A percentile compares a stretch with the other conserved stretches of the same genome.
phyloP scores from a whole-genome alignment of 2,888 invertebrate genomes.

The Heliconius ethilla region DNA sequence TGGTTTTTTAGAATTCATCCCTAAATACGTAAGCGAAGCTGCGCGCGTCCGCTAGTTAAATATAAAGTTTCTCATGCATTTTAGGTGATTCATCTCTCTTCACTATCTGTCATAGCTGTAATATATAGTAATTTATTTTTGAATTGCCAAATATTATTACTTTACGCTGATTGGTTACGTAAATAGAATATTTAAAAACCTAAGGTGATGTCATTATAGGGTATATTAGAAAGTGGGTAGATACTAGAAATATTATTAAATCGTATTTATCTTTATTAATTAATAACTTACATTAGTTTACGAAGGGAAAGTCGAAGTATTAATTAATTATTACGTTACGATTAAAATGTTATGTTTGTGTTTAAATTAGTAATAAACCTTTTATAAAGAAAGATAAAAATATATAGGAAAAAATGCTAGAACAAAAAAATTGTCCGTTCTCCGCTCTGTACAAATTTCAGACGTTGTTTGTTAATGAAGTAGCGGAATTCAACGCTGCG shows the following conservation, averaged over 20 bases:
- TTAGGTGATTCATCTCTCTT: neutral
- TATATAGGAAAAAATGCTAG: neutral
- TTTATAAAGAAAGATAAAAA: neutral
- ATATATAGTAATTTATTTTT: neutral
- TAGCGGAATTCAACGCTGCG: too few species aligned
- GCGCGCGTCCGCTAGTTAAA: too few species aligned
- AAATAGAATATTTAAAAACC: neutral
- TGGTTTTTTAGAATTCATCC: too few species aligned
- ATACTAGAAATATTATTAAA: neutral
- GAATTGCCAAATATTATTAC: conserved; percentile 7
- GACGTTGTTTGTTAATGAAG: too few species aligned
- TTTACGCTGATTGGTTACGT: conserved; percentile 3
- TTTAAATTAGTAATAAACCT: neutral
- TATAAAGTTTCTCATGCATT: conserved; percentile 7
- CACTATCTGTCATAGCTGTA: neutral
- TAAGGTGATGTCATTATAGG: conserved; percentile 20
- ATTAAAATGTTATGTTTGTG: neutral
- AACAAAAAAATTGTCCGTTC: too few species aligned
- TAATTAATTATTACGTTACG: conserved; percentile 14
- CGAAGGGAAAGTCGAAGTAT: conserved; percentile 5
- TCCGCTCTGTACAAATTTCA: too few species aligned
- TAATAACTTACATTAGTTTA: neutral
- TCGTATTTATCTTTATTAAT: neutral
- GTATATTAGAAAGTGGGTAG: conserved; percentile 24
- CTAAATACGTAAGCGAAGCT: too few species aligned